Base-by-base conservation (phyloP, 2,113 vertebrate species). In the Amphilophus citrinellus region DNA sequence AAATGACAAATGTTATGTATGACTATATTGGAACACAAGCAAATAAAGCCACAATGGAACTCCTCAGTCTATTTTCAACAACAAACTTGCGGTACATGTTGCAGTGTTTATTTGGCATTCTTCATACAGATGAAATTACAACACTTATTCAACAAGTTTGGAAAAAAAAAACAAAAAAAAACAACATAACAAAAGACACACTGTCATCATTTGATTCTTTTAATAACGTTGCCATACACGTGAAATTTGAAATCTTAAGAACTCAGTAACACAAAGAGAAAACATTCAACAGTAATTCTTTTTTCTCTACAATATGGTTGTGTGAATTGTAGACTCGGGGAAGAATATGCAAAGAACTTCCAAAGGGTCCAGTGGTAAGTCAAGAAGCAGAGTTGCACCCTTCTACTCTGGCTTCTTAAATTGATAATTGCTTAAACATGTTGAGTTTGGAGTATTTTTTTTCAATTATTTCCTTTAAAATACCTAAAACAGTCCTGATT, bases 201-300 rank as follows among this genome's bases (percentile, higher is more conserved):
- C 22, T 1, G 37, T 76, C 60, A 81, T 89, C 81, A 61, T 87
- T 80, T 80, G 84, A 89, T 87, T 95, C 88, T 94, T 95, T 95
- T 94, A 91, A 93, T 93, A 93, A 91, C 83, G 53, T 89, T 87
- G 79, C 84, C 92, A 87, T 94, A 93, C 89, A 94, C 87, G 79
- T 63, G 68, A 89, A 81, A 77, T 86, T 77, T 68, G 3, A 71
- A 89, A 90, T 87, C 77, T 53, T 73, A 83, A 76, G 65, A 91
- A 89, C 79, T 85, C 88, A 87, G 81, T 85, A 94, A 95, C 91
- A 93, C 93, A 95, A 94, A 92, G 85, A 84, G 88, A 94, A 95
- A 94, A 91, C 87, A 89, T 88, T 84, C 9, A 87, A 91, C 77
- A 84, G 75, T 82, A 93, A 60, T 84, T 82, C 88, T 85, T 71